These are phyloP conservation scores for Drosophila jambulina DNA, from an alignment of 1,140 invertebrate species.

Conservation along the genomic window DNA sequence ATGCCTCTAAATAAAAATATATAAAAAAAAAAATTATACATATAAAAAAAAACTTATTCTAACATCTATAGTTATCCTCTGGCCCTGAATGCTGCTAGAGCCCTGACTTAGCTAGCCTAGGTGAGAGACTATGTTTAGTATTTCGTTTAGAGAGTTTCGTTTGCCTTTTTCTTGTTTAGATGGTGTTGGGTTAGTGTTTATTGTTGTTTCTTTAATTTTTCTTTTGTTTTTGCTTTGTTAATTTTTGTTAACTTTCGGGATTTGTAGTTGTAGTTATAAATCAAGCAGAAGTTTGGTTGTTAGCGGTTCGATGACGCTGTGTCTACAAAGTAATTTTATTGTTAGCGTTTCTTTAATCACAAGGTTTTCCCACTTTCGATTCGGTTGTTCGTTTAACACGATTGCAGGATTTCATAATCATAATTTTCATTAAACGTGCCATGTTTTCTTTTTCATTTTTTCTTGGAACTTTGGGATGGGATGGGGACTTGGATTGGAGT, in stretches of 20 bases:
- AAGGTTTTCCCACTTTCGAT: conserved; percentile 34
- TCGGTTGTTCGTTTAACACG: conserved; percentile 24
- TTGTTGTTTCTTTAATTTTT: conserved; percentile 41
- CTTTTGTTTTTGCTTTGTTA: conserved; percentile 35
- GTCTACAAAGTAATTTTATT: conserved; percentile 37
- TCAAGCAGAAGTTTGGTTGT: conserved; percentile 54
- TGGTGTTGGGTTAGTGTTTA: conserved; percentile 33
- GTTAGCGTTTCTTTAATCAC: conserved; percentile 39
- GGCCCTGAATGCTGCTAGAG: conserved; percentile 16
- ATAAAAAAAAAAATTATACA: conserved; percentile 43
- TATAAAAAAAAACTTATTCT: conserved; percentile 36
- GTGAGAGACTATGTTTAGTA: conserved; percentile 42
- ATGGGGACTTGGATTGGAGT: conserved; percentile 11
- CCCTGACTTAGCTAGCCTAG: conserved; percentile 45
- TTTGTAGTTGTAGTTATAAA: conserved; percentile 44
- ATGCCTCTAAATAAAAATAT: conserved; percentile 56
- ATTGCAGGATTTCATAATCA: conserved; percentile 41
- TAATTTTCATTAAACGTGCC: conserved; percentile 65
- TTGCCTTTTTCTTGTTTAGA: conserved; percentile 43
- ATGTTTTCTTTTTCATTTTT: conserved; percentile 58
- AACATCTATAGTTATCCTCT: conserved; percentile 6
- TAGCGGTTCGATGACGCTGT: conserved; percentile 44
- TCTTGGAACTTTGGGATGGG: conserved; percentile 22
- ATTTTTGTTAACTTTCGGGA: conserved; percentile 31
- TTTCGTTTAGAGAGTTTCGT: conserved; percentile 35